These are phyloP conservation scores for Eretmocerus hayati DNA, from an alignment of 2,888 invertebrate species.

Conservation along the genomic window DNA sequence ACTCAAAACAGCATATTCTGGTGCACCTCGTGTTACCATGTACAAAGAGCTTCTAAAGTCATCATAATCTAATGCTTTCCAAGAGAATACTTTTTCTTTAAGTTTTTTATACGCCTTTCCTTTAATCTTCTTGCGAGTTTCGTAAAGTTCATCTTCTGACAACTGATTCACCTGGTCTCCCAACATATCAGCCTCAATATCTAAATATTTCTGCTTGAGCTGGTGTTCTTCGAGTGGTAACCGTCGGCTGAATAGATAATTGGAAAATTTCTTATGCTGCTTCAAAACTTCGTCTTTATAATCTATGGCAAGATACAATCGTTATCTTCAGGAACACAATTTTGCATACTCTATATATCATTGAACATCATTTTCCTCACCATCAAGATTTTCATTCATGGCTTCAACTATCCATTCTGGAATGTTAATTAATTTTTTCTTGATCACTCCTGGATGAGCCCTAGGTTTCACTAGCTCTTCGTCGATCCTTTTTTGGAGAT, in stretches of 20 bases:
- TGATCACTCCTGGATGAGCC: slow-evolving; percentile 66
- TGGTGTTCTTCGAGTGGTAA: slow-evolving; percentile 59
- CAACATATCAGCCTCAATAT: slow-evolving; percentile 27
- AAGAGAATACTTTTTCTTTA: slow-evolving; percentile 60
- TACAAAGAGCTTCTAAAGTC: slow-evolving; percentile 61
- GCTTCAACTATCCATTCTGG: slow-evolving; percentile 58
- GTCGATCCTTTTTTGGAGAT: slow-evolving; percentile 49
- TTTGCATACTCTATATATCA: neutral
- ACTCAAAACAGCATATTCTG: slow-evolving; percentile 67
- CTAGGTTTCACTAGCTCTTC: slow-evolving; percentile 56
- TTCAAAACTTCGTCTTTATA: slow-evolving; percentile 41
- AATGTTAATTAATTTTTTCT: slow-evolving; percentile 50
- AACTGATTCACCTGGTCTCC: slow-evolving; percentile 36
- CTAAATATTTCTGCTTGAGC: slow-evolving; percentile 45
- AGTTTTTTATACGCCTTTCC: slow-evolving; percentile 53
- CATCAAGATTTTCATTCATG: slow-evolving; percentile 50
- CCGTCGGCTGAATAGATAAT: slow-evolving; percentile 58
- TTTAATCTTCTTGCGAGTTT: slow-evolving; percentile 49
- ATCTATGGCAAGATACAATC: neutral
- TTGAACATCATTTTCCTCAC: slow-evolving; percentile 34
- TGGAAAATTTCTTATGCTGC: slow-evolving; percentile 52
- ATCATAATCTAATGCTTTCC: slow-evolving; percentile 69
- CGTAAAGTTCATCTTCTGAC: slow-evolving; percentile 40
- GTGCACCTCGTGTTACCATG: slow-evolving; percentile 61
- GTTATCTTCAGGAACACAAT: slow-evolving; percentile 1